Conservation (phyloP, 2,113 vertebrate genomes). For the Alethe castanea region DNA sequence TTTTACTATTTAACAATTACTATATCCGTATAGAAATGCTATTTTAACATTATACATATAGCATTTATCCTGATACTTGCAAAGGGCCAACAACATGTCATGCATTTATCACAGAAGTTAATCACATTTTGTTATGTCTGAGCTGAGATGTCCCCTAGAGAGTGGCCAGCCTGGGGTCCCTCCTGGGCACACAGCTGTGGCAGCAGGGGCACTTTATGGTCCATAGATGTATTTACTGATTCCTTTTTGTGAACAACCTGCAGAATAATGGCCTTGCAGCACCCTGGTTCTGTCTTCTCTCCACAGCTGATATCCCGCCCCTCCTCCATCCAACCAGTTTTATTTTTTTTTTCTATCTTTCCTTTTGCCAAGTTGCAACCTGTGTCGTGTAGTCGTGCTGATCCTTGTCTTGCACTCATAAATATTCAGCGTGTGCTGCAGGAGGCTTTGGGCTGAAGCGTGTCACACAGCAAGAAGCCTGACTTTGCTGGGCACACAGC, state of each 20-base stretch:
- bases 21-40: too few species aligned
- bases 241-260: not conserved
- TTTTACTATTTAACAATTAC: too few species aligned
- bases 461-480: not conserved
- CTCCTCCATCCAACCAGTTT: not conserved
- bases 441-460: not conserved
- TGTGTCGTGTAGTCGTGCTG: conserved; percentile 7
- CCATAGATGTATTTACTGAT: not conserved
- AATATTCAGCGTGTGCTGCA: conserved; percentile 36
- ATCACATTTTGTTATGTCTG: not conserved
- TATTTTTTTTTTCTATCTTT: not conserved
- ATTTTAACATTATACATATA: too few species aligned
- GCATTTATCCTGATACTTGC: too few species aligned
- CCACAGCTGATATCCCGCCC: not conserved
- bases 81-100: too few species aligned
- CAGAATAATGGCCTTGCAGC: not conserved
- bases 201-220: not conserved
- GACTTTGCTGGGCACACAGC: not conserved
- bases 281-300: not conserved
- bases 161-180: not conserved
- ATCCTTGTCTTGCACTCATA: conserved; percentile 34
- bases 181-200: not conserved
- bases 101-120: not conserved
- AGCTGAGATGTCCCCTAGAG: not conserved
- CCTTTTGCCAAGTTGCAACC: not conserved